These are phyloP conservation scores for Halisarca cf. caerulea DNA, from an alignment of 37 sponge, comb jelly and placozoan genomes.

Conservation along the genomic window DNA sequence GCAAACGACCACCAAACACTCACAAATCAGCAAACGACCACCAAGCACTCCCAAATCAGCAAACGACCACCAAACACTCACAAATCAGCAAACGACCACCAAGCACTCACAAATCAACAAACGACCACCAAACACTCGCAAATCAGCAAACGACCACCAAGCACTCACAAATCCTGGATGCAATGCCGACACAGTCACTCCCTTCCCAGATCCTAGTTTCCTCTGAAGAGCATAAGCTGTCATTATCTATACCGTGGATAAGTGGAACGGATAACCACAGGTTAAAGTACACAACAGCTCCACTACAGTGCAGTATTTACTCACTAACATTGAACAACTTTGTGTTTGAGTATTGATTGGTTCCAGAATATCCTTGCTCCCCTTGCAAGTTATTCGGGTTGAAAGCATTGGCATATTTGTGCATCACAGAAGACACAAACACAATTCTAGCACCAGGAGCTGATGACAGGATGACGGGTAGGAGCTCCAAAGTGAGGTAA, in stretches of 20 bases:
- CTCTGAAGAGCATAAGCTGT: slow-evolving; percentile 48
- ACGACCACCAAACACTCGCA: too few species aligned
- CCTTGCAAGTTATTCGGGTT: slow-evolving; percentile 49
- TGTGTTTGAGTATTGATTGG: slow-evolving; percentile 46
- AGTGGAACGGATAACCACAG: too few species aligned
- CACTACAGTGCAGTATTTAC: too few species aligned
- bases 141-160: too few species aligned
- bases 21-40: too few species aligned
- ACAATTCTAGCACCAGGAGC: slow-evolving; percentile 67
- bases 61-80: too few species aligned
- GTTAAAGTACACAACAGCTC: too few species aligned
- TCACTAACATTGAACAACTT: slow-evolving; percentile 84
- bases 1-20: too few species aligned
- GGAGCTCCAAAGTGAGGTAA: slow-evolving; percentile 75
- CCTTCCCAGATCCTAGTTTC: slow-evolving; percentile 21
- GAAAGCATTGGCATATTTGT: slow-evolving; percentile 6
- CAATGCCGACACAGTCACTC: slow-evolving; percentile 53
- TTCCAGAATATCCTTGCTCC: slow-evolving; percentile 27
- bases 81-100: too few species aligned
- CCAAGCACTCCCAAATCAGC: too few species aligned
- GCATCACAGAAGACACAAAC: slow-evolving; percentile 60
- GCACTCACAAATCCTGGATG: slow-evolving; percentile 52
- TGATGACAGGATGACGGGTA: slow-evolving; percentile 55
- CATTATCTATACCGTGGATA: slow-evolving; percentile 68
- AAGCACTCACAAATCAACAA: too few species aligned